These are phyloP conservation scores for Barnardius zonarius DNA, from an alignment of 2,113 vertebrate species.

Conservation along the genomic window DNA sequence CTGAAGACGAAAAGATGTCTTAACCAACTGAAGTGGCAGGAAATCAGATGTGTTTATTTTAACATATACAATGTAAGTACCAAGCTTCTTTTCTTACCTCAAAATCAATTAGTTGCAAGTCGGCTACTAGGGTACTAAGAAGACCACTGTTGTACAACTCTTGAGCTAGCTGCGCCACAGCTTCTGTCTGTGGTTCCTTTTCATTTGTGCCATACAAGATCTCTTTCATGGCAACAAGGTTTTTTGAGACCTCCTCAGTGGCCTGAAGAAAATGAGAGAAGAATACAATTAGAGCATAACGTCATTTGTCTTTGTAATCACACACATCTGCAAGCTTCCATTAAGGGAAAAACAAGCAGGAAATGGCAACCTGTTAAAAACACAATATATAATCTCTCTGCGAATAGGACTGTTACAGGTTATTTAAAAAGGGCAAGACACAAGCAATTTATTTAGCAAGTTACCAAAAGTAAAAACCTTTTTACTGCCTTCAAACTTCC, in stretches of 20 bases:
- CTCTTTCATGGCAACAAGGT: conserved; percentile 95
- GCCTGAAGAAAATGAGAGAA: conserved; percentile 74
- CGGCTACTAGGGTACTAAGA: conserved; percentile 86
- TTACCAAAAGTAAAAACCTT: neutral
- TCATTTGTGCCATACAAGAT: conserved; percentile 93
- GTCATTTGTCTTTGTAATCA: neutral
- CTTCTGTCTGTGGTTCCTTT: conserved; percentile 91
- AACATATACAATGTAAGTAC: neutral
- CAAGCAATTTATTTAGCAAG: neutral
- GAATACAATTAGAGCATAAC: neutral
- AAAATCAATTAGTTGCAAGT: conserved; percentile 94
- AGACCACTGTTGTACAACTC: conserved; percentile 95
- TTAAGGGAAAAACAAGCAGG: neutral
- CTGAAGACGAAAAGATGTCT: neutral
- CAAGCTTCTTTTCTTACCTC: conserved; percentile 78
- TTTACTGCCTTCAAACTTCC: neutral
- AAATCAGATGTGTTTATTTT: neutral
- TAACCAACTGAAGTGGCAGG: neutral
- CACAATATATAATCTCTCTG: neutral
- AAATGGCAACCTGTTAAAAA: neutral
- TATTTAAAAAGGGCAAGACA: neutral
- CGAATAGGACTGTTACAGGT: neutral
- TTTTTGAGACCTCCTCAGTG: conserved; percentile 97
- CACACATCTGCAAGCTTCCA: neutral
- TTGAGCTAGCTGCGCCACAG: conserved; percentile 93